Conservation (phyloP, 2,888 invertebrate species). For the Sacculina carcini region DNA sequence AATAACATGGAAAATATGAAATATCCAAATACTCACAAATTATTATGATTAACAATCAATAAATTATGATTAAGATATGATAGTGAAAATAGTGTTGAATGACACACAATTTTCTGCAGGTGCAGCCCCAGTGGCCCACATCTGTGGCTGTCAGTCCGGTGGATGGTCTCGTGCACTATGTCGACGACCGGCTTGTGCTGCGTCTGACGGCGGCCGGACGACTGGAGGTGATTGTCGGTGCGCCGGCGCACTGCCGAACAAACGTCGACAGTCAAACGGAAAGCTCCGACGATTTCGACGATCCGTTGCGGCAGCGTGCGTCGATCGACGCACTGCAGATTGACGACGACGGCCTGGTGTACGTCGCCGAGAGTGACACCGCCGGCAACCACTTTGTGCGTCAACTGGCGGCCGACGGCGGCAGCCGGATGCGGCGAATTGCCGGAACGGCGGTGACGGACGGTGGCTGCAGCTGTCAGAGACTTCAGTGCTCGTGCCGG, state of each 20-base stretch:
- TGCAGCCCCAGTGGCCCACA: constrained; percentile 94
- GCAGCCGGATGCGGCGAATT: constrained; percentile 22
- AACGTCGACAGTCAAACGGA: no score
- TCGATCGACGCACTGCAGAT: constrained; percentile 36
- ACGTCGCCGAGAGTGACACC: constrained; percentile 48
- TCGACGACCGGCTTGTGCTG: constrained; percentile 76
- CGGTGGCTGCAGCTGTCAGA: constrained; percentile 19
- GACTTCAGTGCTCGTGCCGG: constrained; percentile 15
- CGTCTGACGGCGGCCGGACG: constrained; percentile 64
- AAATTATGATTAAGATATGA: background rate
- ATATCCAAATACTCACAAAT: background rate
- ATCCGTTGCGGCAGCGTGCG: background rate
- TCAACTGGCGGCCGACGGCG: constrained; percentile 21
- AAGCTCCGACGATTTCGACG: background rate
- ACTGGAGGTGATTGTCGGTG: constrained; percentile 68
- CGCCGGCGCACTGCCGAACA: constrained; percentile 69
- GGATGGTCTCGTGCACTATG: constrained; percentile 78
- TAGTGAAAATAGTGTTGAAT: background rate
- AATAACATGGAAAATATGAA: no score
- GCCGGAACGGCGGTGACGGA: constrained; percentile 20
- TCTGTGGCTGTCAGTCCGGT: constrained; percentile 75
- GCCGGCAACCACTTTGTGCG: constrained; percentile 22
- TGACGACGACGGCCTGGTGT: constrained; percentile 80
- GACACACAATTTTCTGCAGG: constrained; percentile 24
- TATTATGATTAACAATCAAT: no score